Percentiles rank a stretch among this genome's conserved stretches.
Conservation (phyloP, 2,797 vertebrate species). For the Hyperoplus lanceolatus region DNA sequence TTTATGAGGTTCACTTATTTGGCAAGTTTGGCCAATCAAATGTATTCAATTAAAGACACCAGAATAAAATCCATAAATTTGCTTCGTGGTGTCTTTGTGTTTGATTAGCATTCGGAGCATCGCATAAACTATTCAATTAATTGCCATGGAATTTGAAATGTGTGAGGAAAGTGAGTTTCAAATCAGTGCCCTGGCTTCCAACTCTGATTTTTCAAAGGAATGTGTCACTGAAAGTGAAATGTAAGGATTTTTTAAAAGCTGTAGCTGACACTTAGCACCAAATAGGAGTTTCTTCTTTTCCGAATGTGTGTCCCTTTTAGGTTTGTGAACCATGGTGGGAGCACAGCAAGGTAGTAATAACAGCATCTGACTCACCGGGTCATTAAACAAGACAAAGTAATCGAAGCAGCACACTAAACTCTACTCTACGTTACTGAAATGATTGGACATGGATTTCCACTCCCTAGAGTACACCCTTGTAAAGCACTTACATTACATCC, state of each 20-base stretch:
- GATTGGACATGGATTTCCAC: neutral
- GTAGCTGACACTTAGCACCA: slow-evolving; percentile 33
- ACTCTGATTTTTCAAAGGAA: too few species aligned
- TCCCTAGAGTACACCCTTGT: neutral
- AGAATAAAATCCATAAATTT: too few species aligned
- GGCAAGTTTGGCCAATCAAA: too few species aligned
- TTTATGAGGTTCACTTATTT: too few species aligned
- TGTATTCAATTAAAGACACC: too few species aligned
- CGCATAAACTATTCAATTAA: too few species aligned
- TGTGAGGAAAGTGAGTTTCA: too few species aligned
- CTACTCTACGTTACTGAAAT: too few species aligned
- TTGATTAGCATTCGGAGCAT: too few species aligned
- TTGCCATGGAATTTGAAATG: too few species aligned
- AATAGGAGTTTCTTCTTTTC: slow-evolving; percentile 19
- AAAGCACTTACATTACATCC: slow-evolving; percentile 13
- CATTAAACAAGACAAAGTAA: slow-evolving; percentile 35
- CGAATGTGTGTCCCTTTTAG: slow-evolving; percentile 17
- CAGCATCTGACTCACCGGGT: slow-evolving; percentile 44
- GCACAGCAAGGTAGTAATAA: slow-evolving; percentile 39
- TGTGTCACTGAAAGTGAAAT: neutral
- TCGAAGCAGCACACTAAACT: slow-evolving; percentile 10
- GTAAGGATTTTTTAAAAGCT: slow-evolving; percentile 18
- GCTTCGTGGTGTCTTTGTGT: too few species aligned
- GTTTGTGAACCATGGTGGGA: slow-evolving; percentile 29
- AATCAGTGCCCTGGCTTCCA: too few species aligned